Base-by-base conservation (phyloP, 2,113 vertebrate species). In the Cephalopholis sonnerati region DNA sequence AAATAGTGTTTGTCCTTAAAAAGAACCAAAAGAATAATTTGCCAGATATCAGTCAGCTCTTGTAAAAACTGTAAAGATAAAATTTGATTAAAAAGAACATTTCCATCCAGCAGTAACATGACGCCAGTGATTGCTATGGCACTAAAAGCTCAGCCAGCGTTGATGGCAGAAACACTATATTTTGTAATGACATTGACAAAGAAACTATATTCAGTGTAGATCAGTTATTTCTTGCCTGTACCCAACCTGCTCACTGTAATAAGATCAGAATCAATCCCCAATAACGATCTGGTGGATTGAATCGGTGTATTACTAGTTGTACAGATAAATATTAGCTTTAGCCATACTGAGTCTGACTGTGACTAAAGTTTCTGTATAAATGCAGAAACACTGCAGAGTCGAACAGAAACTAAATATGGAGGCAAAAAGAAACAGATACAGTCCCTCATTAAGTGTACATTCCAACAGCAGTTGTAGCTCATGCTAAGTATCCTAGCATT, bases 361-460 rank as follows among this genome's bases (percentile, higher is more conserved):
- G 20, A 44, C 39, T 17, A 17, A 27, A 36, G 18, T 36, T 29
- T 46, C 41, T 81, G 32, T 51, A 44, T 25, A 17, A 25, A 63
- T 48, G 5, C 15, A n/a, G 79, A 85, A 71, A 77, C 58, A 62
- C 32, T 4, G 61, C 39, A 39, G 29, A 55, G 53, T 17, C 22
- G 13, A 25, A 16, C 8, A 48, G 44, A 65, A 27, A 53, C 57
- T 50, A n/a, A 70, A 57, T n/a, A 24, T 2, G 41, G 64, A 74
- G 50, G 50, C 44, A 24, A 15, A 58, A 63, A 74, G 25, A 57
- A 73, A 81, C 63, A 0, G 22, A 87, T 75, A 66, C 77, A 74
- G 74, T 66, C 58, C 20, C 77, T 61, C 76, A 80, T 81, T 78
- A 74, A 83, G 59, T 76, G 57, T 66, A 76, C 63, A 82, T 74